phyloP scores from a whole-genome alignment of 30 jellyfish, hydroid and myxozoan genomes.

The Aurelia coerulea region DNA sequence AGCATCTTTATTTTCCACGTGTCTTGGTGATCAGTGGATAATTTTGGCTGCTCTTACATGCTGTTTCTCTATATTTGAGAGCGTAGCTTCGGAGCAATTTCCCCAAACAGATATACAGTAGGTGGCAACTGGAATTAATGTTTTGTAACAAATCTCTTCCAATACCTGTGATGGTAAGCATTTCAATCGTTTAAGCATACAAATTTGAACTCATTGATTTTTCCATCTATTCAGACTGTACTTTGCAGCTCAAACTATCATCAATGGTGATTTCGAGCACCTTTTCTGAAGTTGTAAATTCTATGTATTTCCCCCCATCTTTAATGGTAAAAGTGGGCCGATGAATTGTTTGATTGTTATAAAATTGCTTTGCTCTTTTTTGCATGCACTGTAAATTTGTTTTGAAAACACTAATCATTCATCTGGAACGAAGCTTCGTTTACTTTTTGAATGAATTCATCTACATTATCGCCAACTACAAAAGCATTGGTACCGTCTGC shows the following conservation, averaged over 20 bases:
- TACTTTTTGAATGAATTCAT: no score
- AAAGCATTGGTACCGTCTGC: not conserved
- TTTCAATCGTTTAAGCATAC: slow-evolving; percentile 18
- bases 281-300: slow-evolving; percentile 11
- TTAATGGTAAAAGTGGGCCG: slow-evolving; percentile 47
- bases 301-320: slow-evolving; percentile 29
- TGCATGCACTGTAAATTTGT: not conserved
- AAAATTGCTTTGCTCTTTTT: slow-evolving; percentile 28
- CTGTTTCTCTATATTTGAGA: not conserved
- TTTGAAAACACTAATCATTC: not conserved
- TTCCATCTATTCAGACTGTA: slow-evolving; percentile 25
- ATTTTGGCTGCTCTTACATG: slow-evolving; percentile 54
- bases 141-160: slow-evolving; percentile 42
- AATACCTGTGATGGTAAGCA: slow-evolving; percentile 32
- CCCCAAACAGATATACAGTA: slow-evolving; percentile 42
- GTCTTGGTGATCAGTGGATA: slow-evolving; percentile 19
- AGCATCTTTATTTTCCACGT: slow-evolving; percentile 23
- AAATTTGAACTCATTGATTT: slow-evolving; percentile 40
- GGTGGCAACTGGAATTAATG: slow-evolving; percentile 40
- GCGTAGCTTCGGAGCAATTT: no score
- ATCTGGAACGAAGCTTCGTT: not conserved
- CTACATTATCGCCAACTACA: not conserved
- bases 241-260: slow-evolving; percentile 31
- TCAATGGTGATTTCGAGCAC: slow-evolving; percentile 52
- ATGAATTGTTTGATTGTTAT: slow-evolving; percentile 21